Conservation (phyloP, 2,888 invertebrate species). For the Emmelina monodactyla region DNA sequence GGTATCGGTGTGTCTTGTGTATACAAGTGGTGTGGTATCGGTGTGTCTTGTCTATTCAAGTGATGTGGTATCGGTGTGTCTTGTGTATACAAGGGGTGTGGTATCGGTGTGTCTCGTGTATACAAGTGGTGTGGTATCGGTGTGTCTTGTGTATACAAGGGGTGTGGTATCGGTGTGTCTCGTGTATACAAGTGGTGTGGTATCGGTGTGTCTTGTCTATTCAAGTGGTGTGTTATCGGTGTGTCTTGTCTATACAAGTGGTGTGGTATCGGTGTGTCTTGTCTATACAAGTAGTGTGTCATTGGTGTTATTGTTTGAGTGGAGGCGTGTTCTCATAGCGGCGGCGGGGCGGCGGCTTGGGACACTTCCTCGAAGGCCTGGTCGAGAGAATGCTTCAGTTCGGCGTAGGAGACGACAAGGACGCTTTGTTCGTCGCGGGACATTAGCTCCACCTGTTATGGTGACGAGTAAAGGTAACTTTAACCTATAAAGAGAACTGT, state of each 20-base stretch:
- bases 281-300: not conserved
- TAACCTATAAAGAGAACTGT: too few species aligned
- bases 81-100: too few species aligned
- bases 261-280: not conserved
- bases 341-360: slow-evolving; percentile 33
- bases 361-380: slow-evolving; percentile 87
- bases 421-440: slow-evolving; percentile 97
- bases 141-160: too few species aligned
- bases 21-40: too few species aligned
- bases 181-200: too few species aligned
- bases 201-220: not conserved
- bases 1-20: too few species aligned
- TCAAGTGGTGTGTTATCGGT: not conserved
- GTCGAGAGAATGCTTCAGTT: slow-evolving; percentile 94
- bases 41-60: too few species aligned
- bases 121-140: too few species aligned
- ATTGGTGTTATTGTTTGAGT: slow-evolving; percentile 24
- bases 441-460: slow-evolving; percentile 93
- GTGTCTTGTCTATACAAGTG: not conserved
- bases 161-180: too few species aligned
- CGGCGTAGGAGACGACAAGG: slow-evolving; percentile 93
- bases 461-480: too few species aligned
- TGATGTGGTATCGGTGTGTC: too few species aligned
- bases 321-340: not conserved
- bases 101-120: too few species aligned